Evolutionary conservation across 1,140 invertebrate genomes (phyloP).

Genomic region (Drosophila bocki): DNA sequence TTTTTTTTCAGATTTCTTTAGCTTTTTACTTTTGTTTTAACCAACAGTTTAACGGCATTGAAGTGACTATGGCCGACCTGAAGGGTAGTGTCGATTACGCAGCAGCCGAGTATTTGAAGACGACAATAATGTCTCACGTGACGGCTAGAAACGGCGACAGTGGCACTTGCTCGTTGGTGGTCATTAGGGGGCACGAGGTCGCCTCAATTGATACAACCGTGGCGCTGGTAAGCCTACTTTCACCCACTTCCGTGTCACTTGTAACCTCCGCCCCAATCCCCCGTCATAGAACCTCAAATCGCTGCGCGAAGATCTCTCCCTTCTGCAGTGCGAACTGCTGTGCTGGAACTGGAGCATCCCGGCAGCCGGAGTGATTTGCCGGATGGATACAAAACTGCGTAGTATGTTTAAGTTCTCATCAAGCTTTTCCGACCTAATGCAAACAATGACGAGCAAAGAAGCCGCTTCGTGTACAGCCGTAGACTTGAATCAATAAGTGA

Average conservation of each 20-base stretch:
- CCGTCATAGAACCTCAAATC: conserved; percentile 68
- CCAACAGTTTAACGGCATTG: conserved; percentile 49
- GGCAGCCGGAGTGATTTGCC: conserved; percentile 77
- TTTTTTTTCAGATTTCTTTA: too few species aligned
- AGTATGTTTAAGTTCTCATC: conserved; percentile 69
- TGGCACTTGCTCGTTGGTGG: conserved; percentile 74
- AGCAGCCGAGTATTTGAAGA: conserved; percentile 78
- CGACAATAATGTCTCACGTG: conserved; percentile 62
- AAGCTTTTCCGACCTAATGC: conserved; percentile 63
- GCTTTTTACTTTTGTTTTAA: neutral
- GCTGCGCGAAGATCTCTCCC: conserved; percentile 65
- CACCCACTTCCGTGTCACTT: neutral
- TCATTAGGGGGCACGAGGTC: conserved; percentile 88
- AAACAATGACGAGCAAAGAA: conserved; percentile 30
- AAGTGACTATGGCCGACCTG: conserved; percentile 55
- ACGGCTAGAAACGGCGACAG: conserved; percentile 19
- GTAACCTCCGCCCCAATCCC: neutral
- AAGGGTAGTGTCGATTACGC: conserved; percentile 76
- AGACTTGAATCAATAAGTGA: conserved; percentile 27
- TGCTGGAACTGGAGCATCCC: conserved; percentile 83
- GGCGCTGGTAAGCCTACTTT: conserved; percentile 85
- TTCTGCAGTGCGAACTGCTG: conserved; percentile 68
- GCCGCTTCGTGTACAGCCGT: conserved; percentile 12
- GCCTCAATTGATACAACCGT: conserved; percentile 88
- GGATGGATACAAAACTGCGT: conserved; percentile 66